Conservation (phyloP, 2,113 vertebrate genomes). For the Chrysemys picta region DNA sequence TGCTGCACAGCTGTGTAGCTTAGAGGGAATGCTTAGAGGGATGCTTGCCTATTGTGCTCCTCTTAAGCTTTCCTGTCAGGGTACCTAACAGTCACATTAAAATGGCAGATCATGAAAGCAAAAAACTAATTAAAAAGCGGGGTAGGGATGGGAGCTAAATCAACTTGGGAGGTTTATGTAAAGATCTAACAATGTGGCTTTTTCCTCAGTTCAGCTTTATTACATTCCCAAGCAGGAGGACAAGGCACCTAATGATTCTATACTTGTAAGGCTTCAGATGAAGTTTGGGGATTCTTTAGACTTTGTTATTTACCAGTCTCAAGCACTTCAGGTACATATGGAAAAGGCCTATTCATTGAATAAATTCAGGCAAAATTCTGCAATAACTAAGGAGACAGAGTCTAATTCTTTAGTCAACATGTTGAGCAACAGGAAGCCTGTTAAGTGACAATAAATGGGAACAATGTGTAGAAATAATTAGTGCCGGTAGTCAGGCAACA, state of each 20-base stretch:
- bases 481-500: constrained; percentile 70
- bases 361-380: background rate
- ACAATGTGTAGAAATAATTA: constrained; percentile 73
- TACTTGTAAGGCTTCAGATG: background rate
- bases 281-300: background rate
- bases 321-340: background rate
- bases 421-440: constrained; percentile 74
- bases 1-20: too few species aligned
- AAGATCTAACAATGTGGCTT: background rate
- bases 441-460: constrained; percentile 75
- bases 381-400: constrained; percentile 47
- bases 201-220: background rate
- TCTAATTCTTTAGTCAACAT: background rate
- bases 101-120: background rate
- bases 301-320: background rate
- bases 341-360: background rate
- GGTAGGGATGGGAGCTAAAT: background rate
- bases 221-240: background rate
- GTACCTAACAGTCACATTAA: background rate
- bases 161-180: background rate
- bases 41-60: background rate
- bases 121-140: background rate
- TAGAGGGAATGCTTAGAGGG: too few species aligned
- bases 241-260: background rate
- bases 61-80: background rate